These are phyloP conservation scores for Acanthosepion pharaonis DNA, from an alignment of 2,888 invertebrate genomes.

Conservation along the genomic window DNA sequence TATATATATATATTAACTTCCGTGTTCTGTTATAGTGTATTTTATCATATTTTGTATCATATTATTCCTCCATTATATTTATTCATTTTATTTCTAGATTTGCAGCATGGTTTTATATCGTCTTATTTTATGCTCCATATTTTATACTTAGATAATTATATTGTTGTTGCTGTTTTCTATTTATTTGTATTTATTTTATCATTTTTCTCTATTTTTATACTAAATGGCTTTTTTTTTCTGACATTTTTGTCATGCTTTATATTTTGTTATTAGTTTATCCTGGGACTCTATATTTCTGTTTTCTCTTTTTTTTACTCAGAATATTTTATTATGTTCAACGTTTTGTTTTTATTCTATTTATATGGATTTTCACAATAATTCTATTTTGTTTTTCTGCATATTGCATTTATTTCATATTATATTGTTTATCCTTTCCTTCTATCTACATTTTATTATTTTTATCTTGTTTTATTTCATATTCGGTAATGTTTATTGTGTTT, in stretches of 20 bases:
- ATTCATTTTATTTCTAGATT: neutral
- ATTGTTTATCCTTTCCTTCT: neutral
- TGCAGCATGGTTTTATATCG: neutral
- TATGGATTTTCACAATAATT: conserved; percentile 4
- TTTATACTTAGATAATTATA: neutral
- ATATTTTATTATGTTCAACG: neutral
- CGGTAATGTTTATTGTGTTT: neutral
- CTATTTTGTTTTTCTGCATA: neutral
- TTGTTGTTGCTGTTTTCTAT: neutral
- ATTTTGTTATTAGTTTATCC: neutral
- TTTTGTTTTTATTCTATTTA: neutral
- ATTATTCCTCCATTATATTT: neutral
- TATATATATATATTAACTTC: neutral
- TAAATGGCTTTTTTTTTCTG: neutral
- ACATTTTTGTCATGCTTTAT: conserved; percentile 12
- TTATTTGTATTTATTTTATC: neutral
- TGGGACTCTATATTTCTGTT: neutral
- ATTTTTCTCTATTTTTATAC: neutral
- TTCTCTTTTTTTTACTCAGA: neutral
- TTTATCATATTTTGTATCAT: neutral
- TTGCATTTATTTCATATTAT: neutral
- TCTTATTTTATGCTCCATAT: conserved; percentile 33
- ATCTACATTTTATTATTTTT: neutral
- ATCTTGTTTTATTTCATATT: neutral
- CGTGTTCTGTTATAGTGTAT: neutral